phyloP scores from a whole-genome alignment of 2,888 invertebrate genomes.

The Drosophila setosimentum region DNA sequence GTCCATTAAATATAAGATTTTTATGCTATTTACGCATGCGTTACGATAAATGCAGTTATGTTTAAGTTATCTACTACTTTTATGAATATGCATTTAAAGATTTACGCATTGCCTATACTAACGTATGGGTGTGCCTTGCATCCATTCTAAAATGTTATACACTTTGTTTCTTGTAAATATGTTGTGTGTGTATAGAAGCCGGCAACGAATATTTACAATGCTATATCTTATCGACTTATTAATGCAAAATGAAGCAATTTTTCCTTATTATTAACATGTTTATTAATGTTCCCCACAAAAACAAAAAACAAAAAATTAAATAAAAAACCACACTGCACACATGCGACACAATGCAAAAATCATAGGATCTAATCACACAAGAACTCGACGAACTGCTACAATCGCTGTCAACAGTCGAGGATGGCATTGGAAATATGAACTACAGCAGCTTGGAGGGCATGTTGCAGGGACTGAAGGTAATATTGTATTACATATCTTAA shows the following conservation, averaged over 20 bases:
- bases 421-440: constrained; percentile 89
- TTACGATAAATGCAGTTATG: constrained; percentile 41
- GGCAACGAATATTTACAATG: constrained; percentile 66
- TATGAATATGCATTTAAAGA: constrained; percentile 6
- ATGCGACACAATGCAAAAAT: constrained; percentile 50
- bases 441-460: constrained; percentile 90
- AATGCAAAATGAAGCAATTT: constrained; percentile 30
- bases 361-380: constrained; percentile 88
- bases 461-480: constrained; percentile 90
- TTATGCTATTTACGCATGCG: constrained; percentile 54
- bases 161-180: constrained; percentile 59
- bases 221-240: constrained; percentile 21
- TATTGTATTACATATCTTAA: constrained; percentile 10
- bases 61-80: constrained; percentile 29
- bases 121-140: constrained; percentile 50
- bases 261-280: constrained; percentile 62
- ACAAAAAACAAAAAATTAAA: constrained; percentile 12
- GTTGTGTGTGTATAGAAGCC: constrained; percentile 65
- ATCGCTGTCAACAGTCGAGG: constrained; percentile 89
- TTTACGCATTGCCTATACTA: constrained; percentile 29
- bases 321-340: constrained; percentile 40
- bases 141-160: constrained; percentile 37
- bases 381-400: constrained; percentile 90
- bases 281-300: constrained; percentile 52
- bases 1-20: constrained; percentile 43